Evolutionary conservation across 2,797 vertebrate species (phyloP).

Genomic region (Syndactyla subalaris): DNA sequence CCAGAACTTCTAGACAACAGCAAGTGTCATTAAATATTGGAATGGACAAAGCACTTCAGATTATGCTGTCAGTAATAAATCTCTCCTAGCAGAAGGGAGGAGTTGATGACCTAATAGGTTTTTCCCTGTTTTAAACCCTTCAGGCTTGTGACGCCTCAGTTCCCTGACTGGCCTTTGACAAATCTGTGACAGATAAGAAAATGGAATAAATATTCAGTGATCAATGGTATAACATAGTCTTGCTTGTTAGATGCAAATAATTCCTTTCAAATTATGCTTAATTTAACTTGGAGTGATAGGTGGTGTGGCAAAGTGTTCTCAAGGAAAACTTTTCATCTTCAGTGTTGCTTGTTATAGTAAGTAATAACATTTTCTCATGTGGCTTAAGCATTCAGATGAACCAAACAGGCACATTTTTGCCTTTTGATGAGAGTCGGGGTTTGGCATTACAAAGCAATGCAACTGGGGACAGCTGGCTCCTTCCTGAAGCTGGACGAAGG

Average conservation of each 20-base stretch:
- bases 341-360: neutral
- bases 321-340: neutral
- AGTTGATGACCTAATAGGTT: neutral
- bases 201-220: neutral
- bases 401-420: neutral
- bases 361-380: neutral
- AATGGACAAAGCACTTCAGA: neutral
- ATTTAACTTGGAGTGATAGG: neutral
- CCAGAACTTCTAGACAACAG: neutral
- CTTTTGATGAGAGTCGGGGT: neutral
- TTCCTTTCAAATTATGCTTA: neutral
- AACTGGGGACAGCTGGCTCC: neutral
- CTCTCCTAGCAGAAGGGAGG: neutral
- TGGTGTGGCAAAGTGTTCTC: neutral
- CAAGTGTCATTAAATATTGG: conserved; percentile 1
- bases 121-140: conserved; percentile 1
- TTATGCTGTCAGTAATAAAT: neutral
- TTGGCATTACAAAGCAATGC: neutral
- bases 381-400: neutral
- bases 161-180: neutral
- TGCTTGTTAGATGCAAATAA: neutral
- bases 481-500: neutral
- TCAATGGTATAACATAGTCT: neutral
- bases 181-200: neutral
- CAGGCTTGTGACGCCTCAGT: neutral